These are phyloP conservation scores for Tamandua tetradactyla DNA, from an alignment of 2,797 vertebrate genomes.

Conservation along the genomic window DNA sequence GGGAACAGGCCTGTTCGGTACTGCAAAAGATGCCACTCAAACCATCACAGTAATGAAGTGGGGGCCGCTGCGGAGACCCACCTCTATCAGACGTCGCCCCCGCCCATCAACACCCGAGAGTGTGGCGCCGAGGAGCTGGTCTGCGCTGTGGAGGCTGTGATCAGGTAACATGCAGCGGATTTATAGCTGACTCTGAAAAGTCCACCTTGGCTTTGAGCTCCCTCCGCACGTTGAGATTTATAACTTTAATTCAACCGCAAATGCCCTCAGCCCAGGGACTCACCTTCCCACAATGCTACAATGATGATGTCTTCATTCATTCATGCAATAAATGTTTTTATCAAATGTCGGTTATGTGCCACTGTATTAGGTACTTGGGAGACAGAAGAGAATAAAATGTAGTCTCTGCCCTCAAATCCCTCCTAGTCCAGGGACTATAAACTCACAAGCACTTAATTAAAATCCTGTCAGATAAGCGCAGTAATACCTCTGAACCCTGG, in stretches of 20 bases:
- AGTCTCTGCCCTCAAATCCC: background rate
- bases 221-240: background rate
- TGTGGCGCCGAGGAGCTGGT: constrained; percentile 98
- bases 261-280: background rate
- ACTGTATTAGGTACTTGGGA: background rate
- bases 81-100: constrained; percentile 98
- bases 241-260: background rate
- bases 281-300: background rate
- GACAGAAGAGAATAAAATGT: background rate
- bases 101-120: constrained; percentile 98
- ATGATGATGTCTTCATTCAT: background rate
- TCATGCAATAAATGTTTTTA: constrained; percentile 2
- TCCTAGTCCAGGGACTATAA: background rate
- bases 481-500: rapidly evolving
- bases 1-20: constrained; percentile 98
- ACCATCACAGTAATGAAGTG: constrained; percentile 97
- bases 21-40: constrained; percentile 98
- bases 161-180: constrained; percentile 87
- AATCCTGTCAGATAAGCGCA: background rate
- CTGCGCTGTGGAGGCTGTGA: constrained; percentile 97
- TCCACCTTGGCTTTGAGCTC: background rate
- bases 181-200: background rate
- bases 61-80: constrained; percentile 94
- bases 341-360: background rate
- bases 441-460: rapidly evolving